phyloP scores from a whole-genome alignment of 2,797 vertebrate genomes.

The Cephalopachus bancanus region DNA sequence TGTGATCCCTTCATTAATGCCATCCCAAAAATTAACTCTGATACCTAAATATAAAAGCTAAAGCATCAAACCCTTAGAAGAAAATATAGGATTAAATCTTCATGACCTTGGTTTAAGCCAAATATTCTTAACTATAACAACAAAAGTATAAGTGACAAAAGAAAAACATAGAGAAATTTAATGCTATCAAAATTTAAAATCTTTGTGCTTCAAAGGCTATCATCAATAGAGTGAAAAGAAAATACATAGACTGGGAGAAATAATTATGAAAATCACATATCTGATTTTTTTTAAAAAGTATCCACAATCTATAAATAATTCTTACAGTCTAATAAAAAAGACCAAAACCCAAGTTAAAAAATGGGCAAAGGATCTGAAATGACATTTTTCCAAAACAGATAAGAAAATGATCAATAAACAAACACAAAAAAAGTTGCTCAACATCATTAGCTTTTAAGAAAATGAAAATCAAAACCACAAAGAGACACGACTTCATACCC shows the following conservation, averaged over 20 bases:
- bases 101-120: background rate
- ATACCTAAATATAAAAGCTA: background rate
- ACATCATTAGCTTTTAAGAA: background rate
- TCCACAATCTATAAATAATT: background rate
- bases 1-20: background rate
- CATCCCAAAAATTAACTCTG: background rate
- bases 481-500: background rate
- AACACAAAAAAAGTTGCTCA: background rate
- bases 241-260: background rate
- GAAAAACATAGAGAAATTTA: background rate
- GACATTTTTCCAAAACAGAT: background rate
- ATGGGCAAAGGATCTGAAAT: background rate
- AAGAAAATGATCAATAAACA: background rate
- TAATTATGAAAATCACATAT: background rate
- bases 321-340: background rate
- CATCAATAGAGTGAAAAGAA: background rate
- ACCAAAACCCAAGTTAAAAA: conserved; percentile 2
- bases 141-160: background rate
- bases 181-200: conserved; percentile 33
- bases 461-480: conserved; percentile 11
- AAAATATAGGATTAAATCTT: conserved; percentile 20
- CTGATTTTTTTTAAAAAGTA: background rate
- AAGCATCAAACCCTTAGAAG: background rate
- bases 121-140: background rate
- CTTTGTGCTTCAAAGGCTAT: background rate